Evolutionary conservation across 1,140 invertebrate species (phyloP).

Genomic region (Cataglyphis hispanica): DNA sequence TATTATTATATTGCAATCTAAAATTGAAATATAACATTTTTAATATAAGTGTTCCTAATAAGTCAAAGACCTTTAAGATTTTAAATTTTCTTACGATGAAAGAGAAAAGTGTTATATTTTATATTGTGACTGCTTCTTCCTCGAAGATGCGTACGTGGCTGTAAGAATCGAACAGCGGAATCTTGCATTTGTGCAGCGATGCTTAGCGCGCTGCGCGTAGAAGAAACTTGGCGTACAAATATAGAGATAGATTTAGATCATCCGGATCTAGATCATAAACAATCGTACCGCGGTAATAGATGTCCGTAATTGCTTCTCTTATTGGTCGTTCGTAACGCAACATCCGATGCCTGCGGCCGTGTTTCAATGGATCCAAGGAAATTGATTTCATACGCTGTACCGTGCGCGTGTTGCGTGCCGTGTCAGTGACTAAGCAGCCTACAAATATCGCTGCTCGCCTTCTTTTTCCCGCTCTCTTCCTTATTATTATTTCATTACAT

Average conservation of each 20-base stretch:
- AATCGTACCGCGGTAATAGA: conserved; percentile 43
- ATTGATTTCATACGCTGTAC: conserved; percentile 58
- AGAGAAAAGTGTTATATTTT: neutral
- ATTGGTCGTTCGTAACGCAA: conserved; percentile 35
- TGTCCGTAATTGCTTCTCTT: conserved; percentile 47
- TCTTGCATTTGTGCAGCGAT: neutral
- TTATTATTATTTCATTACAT: conserved; percentile 11
- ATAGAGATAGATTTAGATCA: conserved; percentile 37
- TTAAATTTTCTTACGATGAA: neutral
- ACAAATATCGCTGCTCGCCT: neutral
- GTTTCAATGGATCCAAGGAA: conserved; percentile 48
- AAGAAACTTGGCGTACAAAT: conserved; percentile 24
- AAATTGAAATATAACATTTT: conserved; percentile 1
- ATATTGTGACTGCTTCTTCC: neutral
- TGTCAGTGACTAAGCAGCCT: neutral
- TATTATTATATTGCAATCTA: neutral
- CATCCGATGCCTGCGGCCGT: conserved; percentile 28
- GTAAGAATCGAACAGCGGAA: neutral
- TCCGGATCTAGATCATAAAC: conserved; percentile 50
- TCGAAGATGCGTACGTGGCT: neutral
- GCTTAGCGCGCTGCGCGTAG: neutral
- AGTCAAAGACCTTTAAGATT: neutral
- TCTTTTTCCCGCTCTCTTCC: neutral
- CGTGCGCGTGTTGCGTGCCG: conserved; percentile 40
- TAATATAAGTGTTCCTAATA: conserved; percentile 14